Conservation (phyloP, 2,888 invertebrate species). For the Ectemnius continuus region DNA sequence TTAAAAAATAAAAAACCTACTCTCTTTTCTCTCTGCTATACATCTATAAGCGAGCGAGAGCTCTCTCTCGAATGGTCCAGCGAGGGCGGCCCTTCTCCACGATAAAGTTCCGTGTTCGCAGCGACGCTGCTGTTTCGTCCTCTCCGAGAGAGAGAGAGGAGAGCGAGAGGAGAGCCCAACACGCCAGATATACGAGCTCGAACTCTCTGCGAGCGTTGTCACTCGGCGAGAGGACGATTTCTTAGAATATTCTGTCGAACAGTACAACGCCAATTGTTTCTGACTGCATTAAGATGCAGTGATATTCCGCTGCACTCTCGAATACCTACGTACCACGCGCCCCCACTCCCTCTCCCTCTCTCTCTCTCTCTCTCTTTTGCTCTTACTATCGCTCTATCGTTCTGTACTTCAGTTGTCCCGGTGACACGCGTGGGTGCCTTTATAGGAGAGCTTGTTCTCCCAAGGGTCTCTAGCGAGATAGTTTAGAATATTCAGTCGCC, state of each 20-base stretch:
- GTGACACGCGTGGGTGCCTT: slow-evolving; percentile 34
- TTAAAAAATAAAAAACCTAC: slow-evolving; percentile 41
- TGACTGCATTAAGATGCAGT: slow-evolving; percentile 29
- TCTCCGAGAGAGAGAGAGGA: background rate
- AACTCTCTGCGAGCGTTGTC: slow-evolving; percentile 25
- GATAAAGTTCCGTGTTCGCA: slow-evolving; percentile 51
- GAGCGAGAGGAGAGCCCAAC: too few relatives aligned
- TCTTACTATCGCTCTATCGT: background rate
- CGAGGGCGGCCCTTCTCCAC: slow-evolving; percentile 42
- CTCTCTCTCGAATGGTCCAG: slow-evolving; percentile 16
- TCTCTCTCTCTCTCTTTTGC: background rate
- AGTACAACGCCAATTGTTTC: slow-evolving; percentile 37
- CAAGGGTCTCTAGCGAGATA: background rate
- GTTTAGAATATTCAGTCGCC: slow-evolving; percentile 2
- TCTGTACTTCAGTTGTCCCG: background rate
- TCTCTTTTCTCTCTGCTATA: slow-evolving; percentile 30
- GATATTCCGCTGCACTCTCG: background rate
- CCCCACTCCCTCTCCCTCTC: background rate
- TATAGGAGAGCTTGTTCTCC: slow-evolving; percentile 35
- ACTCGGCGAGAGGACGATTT: slow-evolving; percentile 28
- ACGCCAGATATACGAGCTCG: slow-evolving; percentile 50
- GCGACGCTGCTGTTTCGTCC: slow-evolving; percentile 21
- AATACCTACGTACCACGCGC: background rate
- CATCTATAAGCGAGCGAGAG: slow-evolving; percentile 36
- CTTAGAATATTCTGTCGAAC: slow-evolving; percentile 46